Evolutionary conservation across 2,888 invertebrate genomes (phyloP).

Genomic region (Ormyrus rosae): DNA sequence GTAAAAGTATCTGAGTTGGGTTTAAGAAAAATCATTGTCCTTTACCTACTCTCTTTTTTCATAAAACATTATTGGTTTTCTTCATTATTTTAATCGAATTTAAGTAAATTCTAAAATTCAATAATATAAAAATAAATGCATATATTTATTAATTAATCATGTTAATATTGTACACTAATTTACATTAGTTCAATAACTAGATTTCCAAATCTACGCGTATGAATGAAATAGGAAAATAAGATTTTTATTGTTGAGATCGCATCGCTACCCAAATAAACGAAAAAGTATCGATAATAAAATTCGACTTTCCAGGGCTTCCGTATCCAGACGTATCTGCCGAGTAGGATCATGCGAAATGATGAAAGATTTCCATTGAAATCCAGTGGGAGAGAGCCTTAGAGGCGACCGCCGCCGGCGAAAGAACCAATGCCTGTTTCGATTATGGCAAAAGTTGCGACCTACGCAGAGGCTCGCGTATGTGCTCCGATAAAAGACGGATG

Average conservation of each 20-base stretch:
- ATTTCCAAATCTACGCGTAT: neutral
- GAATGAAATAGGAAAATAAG: constrained; percentile 4
- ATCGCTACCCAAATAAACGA: neutral
- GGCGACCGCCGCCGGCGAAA: neutral
- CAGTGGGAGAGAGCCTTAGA: constrained; percentile 14
- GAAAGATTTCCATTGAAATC: constrained; percentile 42
- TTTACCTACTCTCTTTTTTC: no score
- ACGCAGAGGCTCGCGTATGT: neutral
- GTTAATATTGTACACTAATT: no score
- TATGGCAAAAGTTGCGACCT: constrained; percentile 62
- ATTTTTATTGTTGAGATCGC: constrained; percentile 4
- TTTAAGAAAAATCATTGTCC: no score
- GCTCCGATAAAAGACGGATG: constrained; percentile 74
- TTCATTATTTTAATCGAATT: no score
- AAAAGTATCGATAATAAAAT: constrained; percentile 51
- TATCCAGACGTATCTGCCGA: neutral
- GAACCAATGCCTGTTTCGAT: constrained; percentile 57
- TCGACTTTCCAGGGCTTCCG: neutral
- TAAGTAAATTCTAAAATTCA: no score
- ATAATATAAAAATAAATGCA: no score
- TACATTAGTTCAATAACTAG: neutral
- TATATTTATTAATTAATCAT: no score
- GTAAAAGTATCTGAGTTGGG: no score
- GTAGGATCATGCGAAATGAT: constrained; percentile 20
- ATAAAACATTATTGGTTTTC: no score